Percentiles rank a stretch among this genome's conserved stretches.
Conservation (phyloP, 2,888 invertebrate genomes). For the Eupithecia vulgata region DNA sequence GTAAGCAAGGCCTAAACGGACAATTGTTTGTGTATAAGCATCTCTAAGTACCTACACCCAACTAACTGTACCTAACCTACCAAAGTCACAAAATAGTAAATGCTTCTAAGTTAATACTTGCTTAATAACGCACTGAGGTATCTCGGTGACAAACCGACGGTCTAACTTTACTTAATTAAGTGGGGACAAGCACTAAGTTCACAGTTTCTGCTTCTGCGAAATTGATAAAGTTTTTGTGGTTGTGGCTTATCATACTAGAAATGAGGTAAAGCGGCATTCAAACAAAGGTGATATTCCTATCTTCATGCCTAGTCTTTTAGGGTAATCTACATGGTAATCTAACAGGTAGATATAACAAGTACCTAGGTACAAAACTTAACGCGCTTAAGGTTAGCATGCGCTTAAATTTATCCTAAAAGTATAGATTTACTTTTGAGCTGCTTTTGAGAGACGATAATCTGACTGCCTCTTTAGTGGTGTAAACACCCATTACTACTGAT, state of each 20-base stretch:
- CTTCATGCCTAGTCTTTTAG: neutral
- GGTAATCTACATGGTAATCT: too few relatives aligned
- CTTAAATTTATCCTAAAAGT: too few relatives aligned
- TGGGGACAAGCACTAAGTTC: slow-evolving; percentile 17
- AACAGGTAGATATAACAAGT: too few relatives aligned
- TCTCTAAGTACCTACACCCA: neutral
- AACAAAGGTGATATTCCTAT: neutral
- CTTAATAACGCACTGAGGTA: slow-evolving; percentile 10
- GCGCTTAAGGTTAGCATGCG: too few relatives aligned
- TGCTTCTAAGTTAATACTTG: slow-evolving; percentile 10
- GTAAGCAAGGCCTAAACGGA: too few relatives aligned
- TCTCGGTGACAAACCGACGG: slow-evolving; percentile 11
- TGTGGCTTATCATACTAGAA: neutral
- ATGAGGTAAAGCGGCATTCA: slow-evolving; percentile 1
- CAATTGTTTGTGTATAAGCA: too few relatives aligned
- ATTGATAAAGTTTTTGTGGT: slow-evolving; percentile 36
- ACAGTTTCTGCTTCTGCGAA: slow-evolving; percentile 11
- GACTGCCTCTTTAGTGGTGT: neutral
- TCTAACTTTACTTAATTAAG: slow-evolving; percentile 23
- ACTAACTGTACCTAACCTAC: neutral
- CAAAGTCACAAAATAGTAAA: neutral
- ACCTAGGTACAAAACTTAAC: too few relatives aligned
- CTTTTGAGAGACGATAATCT: neutral
- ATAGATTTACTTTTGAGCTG: neutral
- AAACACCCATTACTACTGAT: neutral